Evolutionary conservation across 2,888 invertebrate genomes (phyloP).

Genomic region (Aromia moschata): DNA sequence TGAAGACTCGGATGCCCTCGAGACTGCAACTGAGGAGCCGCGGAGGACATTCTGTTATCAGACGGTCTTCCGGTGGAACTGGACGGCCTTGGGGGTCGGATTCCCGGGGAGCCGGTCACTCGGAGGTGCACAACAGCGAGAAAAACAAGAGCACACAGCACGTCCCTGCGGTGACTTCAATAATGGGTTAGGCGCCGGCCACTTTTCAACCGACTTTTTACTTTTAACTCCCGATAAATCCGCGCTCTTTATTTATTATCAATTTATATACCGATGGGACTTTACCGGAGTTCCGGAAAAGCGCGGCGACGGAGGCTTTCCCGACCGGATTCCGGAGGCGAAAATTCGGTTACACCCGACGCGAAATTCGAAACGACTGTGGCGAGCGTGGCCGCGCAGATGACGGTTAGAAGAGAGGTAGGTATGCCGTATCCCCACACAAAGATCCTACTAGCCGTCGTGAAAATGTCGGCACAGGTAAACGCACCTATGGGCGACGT

Average conservation of each 20-base stretch:
- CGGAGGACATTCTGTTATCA: conserved; percentile 23
- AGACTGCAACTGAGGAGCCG: conserved; percentile 35
- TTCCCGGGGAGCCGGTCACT: too few species aligned
- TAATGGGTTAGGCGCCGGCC: conserved; percentile 18
- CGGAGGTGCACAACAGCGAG: too few species aligned
- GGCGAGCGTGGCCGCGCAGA: conserved; percentile 17
- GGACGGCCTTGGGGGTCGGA: conserved; percentile 30
- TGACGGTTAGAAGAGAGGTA: conserved; percentile 51
- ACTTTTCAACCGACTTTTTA: too few species aligned
- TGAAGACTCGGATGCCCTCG: too few species aligned
- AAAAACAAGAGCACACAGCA: neutral
- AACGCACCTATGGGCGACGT: conserved; percentile 52
- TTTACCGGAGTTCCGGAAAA: too few species aligned
- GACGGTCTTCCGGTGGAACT: conserved; percentile 26
- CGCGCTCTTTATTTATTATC: too few species aligned
- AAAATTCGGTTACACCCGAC: conserved; percentile 31
- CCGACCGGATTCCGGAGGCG: conserved; percentile 18
- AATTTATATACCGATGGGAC: too few species aligned
- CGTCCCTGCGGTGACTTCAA: conserved; percentile 17
- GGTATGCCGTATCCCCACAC: conserved; percentile 49
- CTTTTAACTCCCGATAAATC: too few species aligned
- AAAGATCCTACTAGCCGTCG: conserved; percentile 55
- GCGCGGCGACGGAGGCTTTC: conserved; percentile 9
- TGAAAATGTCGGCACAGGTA: conserved; percentile 61
- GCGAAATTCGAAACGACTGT: conserved; percentile 17